These are phyloP conservation scores for Entelurus aequoreus DNA, from an alignment of 2,113 vertebrate genomes.

Conservation along the genomic window DNA sequence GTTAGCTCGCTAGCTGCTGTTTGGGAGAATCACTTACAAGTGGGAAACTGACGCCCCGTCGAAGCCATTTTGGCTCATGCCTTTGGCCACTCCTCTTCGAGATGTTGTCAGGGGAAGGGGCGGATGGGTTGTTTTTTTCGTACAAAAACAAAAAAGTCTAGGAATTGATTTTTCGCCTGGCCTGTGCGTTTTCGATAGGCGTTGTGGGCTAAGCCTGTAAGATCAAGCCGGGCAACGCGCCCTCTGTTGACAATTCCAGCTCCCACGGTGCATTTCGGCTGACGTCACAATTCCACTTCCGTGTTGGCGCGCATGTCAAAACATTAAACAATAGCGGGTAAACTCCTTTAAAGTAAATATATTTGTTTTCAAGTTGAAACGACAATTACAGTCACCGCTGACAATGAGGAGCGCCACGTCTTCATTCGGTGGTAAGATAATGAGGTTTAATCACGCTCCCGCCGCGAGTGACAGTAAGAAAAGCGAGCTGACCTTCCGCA, in stretches of 20 bases:
- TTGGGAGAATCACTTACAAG: slow-evolving; percentile 50
- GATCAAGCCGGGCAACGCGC: background rate
- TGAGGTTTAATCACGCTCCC: slow-evolving; percentile 65
- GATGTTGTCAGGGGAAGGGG: background rate
- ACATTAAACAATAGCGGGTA: background rate
- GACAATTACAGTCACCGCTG: background rate
- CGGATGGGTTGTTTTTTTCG: background rate
- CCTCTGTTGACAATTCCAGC: slow-evolving; percentile 7
- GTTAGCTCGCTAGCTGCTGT: slow-evolving; percentile 28
- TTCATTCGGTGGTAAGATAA: slow-evolving; percentile 75
- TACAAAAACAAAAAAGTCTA: background rate
- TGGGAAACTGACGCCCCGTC: slow-evolving; percentile 36
- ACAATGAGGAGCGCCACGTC: background rate
- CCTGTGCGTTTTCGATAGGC: background rate
- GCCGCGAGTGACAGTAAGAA: slow-evolving; percentile 18
- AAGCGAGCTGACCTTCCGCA: slow-evolving; percentile 64
- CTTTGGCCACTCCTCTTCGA: slow-evolving; percentile 48
- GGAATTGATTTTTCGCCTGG: background rate
- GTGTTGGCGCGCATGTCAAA: slow-evolving; percentile 33
- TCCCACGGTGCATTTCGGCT: slow-evolving; percentile 54
- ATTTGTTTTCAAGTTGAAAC: no score
- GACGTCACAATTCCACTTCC: slow-evolving; percentile 36
- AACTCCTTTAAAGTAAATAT: background rate
- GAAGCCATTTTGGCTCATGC: slow-evolving; percentile 51
- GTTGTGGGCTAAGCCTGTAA: no score